Evolutionary conservation across 2,797 vertebrate genomes (phyloP).

Genomic region (Odontamblyopus lacepedii): DNA sequence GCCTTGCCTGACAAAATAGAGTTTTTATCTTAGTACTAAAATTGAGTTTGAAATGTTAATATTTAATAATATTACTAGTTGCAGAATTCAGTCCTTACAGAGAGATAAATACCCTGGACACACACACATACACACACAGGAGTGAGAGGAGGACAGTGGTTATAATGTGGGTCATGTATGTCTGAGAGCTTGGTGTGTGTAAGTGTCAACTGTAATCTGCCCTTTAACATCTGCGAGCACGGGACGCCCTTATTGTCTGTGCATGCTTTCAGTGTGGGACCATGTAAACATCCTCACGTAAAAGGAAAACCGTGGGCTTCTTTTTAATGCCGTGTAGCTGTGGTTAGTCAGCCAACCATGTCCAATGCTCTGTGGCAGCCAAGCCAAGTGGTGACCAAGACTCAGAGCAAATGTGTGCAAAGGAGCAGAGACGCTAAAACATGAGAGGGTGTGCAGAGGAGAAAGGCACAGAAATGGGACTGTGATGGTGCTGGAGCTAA

Average conservation of each 20-base stretch:
- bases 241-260: conserved; percentile 33
- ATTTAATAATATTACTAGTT: too few species aligned
- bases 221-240: conserved; percentile 44
- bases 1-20: too few species aligned
- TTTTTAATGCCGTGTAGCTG: conserved; percentile 55
- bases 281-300: conserved; percentile 38
- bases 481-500: conserved; percentile 9
- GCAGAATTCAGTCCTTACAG: background rate
- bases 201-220: conserved; percentile 29
- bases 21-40: too few species aligned
- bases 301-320: conserved; percentile 39
- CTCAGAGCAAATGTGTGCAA: conserved; percentile 46
- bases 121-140: background rate
- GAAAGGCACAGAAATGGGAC: conserved; percentile 17
- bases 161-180: conserved; percentile 30
- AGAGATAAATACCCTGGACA: background rate
- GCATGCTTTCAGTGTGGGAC: conserved; percentile 29
- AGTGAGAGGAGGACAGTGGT: background rate
- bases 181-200: conserved; percentile 23
- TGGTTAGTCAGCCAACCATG: conserved; percentile 54
- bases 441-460: conserved; percentile 1
- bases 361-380: conserved; percentile 57
- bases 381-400: conserved; percentile 49
- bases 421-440: conserved; percentile 37
- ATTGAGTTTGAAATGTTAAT: too few species aligned